Percentiles rank a stretch among this genome's conserved stretches.
These are phyloP conservation scores for Noturus placidus DNA, from an alignment of 2,113 vertebrate genomes.

Conservation along the genomic window DNA sequence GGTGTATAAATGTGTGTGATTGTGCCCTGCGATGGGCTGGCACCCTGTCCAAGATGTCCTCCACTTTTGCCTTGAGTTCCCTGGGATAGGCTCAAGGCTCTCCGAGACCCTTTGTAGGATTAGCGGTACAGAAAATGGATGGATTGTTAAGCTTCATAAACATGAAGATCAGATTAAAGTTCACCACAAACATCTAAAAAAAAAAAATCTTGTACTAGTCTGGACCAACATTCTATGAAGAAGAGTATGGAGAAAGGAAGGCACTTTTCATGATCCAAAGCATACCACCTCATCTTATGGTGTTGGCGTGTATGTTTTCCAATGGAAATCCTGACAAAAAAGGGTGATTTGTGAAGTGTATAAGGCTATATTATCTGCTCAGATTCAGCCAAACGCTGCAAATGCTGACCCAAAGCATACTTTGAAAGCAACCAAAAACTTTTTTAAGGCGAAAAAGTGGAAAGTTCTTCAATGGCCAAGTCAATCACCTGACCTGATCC, in stretches of 20 bases:
- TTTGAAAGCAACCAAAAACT: neutral
- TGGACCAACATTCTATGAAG: neutral
- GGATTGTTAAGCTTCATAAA: neutral
- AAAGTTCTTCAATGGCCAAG: neutral
- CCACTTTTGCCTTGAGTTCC: too few species aligned
- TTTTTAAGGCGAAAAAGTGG: neutral
- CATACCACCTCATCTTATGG: neutral
- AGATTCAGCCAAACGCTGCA: too few species aligned
- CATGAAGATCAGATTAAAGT: neutral
- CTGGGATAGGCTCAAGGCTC: too few species aligned
- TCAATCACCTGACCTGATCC: neutral
- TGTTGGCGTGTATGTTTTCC: neutral
- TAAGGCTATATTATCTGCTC: too few species aligned
- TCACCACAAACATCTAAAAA: neutral
- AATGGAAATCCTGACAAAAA: neutral
- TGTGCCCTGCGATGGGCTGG: too few species aligned
- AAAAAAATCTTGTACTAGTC: neutral
- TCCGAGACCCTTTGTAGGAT: too few species aligned
- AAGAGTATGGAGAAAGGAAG: neutral
- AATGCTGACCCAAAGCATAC: neutral
- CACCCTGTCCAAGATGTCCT: too few species aligned
- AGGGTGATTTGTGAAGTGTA: too few species aligned
- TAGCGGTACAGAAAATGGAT: too few species aligned
- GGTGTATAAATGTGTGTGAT: too few species aligned
- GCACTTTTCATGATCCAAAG: neutral